Evolutionary conservation across 2,113 vertebrate species (phyloP).

Genomic region (Neolamprologus cancellatus): DNA sequence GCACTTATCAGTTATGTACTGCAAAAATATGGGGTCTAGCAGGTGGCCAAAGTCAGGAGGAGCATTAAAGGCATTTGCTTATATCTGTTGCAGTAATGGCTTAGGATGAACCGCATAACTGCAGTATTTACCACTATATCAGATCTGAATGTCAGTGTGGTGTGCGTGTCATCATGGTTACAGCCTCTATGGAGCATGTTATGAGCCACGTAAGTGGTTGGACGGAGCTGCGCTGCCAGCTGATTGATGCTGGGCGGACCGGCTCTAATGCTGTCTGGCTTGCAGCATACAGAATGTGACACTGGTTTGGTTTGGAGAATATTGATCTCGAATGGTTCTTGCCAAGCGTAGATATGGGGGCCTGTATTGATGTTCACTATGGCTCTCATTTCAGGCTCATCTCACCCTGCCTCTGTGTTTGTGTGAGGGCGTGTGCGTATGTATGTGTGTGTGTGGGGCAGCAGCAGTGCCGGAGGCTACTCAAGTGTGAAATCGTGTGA

Average conservation of each 20-base stretch:
- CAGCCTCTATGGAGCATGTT: constrained; percentile 48
- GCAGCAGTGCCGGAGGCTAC: constrained; percentile 56
- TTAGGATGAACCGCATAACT: not conserved
- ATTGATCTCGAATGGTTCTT: constrained; percentile 51
- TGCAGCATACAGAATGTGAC: constrained; percentile 47
- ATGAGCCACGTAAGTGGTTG: constrained; percentile 22
- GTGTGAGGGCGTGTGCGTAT: not conserved
- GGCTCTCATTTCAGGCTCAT: constrained; percentile 61
- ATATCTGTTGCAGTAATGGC: not conserved
- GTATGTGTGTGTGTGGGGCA: not conserved
- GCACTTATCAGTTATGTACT: not conserved
- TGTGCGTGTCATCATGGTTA: constrained; percentile 8
- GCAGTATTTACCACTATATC: not conserved
- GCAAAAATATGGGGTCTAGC: not conserved
- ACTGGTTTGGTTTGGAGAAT: constrained; percentile 50
- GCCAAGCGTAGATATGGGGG: constrained; percentile 34
- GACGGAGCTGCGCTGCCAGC: not conserved
- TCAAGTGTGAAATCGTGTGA: constrained; percentile 69
- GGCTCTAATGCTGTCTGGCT: constrained; percentile 44
- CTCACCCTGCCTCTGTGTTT: constrained; percentile 22
- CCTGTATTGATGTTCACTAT: constrained; percentile 51
- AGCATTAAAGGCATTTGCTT: not conserved
- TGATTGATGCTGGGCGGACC: constrained; percentile 49
- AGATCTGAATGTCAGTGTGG: not conserved
- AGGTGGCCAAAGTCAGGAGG: not conserved